Base-by-base conservation (phyloP, 2,888 invertebrate species). In the Teinopalpus imperialis region DNA sequence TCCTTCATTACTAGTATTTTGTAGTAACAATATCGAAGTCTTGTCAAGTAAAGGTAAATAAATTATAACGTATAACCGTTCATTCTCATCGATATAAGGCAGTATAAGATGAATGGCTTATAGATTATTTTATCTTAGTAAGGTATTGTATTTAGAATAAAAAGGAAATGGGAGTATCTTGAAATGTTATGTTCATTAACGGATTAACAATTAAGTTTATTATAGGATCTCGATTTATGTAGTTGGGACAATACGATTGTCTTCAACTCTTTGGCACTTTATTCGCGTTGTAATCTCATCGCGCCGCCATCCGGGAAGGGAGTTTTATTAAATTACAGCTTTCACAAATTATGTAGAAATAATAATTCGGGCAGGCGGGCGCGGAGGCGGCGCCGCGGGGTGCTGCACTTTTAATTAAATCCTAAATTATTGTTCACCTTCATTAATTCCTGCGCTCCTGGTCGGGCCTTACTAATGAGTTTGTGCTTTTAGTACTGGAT, bases 341-440 rank as follows among this genome's bases (percentile, higher is more conserved):
- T 81, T 83, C 81, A 82, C 82, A 81, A 85, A 85, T 86, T 82
- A 82, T 81, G 74, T 81, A 71, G 74, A 76, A 79, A 81, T 79
- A 82, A 82, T 81, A 79, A 73, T 75, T 72, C 64, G 69, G 69
- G 46, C 55, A 65, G 56, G 21, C 31, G 31, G 21, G 64, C 63
- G 69, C 69, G 69, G 73, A 69, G 77, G 75, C 73, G 71, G 59
- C 82, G 59, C 86, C 40, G 68, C 71, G 72, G 87, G 87, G 78
- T 69, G 77, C 78, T 74, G 78, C 81, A 85, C 82, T 87, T 87
- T 87, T 87, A 87, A 87, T 88, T 87, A 87, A 88, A 87, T 79
- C 80, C 82, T 87, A 86, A 88, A 85, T 88, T 87, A 88, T 86
- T 83, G 86, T 82, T 83, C 85, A 81, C 86, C 85, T 88, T 81